Evolutionary conservation across 2,888 invertebrate genomes (phyloP).

Genomic region (Eurois occulta): DNA sequence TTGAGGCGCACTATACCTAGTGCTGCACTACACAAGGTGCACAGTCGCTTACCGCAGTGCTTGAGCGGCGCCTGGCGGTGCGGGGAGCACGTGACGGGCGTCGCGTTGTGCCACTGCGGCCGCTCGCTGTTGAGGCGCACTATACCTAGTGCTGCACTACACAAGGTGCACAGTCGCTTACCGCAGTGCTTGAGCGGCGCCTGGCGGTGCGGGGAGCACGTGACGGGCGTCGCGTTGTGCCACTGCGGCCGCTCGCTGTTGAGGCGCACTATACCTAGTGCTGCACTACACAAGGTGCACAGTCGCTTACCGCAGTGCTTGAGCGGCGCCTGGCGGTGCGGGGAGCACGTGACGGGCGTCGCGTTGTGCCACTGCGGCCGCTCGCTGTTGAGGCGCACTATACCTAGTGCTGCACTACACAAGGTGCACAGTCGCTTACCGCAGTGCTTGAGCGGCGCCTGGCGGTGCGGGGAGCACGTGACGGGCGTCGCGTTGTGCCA

Average conservation of each 20-base stretch:
- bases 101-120: background rate
- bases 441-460: slow-evolving; percentile 1
- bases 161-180: background rate
- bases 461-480: background rate
- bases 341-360: background rate
- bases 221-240: background rate
- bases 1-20: background rate
- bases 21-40: background rate
- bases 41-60: too few species aligned
- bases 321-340: background rate
- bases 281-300: background rate
- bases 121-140: background rate
- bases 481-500: background rate
- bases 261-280: background rate
- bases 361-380: slow-evolving; percentile 1
- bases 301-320: slow-evolving; percentile 1
- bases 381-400: background rate
- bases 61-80: too few species aligned
- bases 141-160: slow-evolving; percentile 3
- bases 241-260: background rate
- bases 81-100: background rate
- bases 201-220: background rate
- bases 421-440: background rate
- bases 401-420: slow-evolving; percentile 1
- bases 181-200: slow-evolving; percentile 1